These are phyloP conservation scores for Salvelinus sp. DNA, from an alignment of 2,113 vertebrate species.

Conservation along the genomic window DNA sequence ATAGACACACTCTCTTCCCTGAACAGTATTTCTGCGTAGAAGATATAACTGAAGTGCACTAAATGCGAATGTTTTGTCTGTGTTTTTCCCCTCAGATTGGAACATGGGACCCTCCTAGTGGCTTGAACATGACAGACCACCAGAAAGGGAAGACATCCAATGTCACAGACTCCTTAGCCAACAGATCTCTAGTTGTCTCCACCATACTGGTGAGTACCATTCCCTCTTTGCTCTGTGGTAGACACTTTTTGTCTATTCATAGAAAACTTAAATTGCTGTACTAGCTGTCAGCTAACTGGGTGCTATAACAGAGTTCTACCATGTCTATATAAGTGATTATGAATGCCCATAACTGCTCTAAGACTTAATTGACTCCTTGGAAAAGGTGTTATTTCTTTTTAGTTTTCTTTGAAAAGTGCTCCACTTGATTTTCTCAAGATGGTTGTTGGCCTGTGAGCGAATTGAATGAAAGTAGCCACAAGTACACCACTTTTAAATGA, in stretches of 20 bases:
- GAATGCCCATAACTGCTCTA: constrained; percentile 40
- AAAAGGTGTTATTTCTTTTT: constrained; percentile 53
- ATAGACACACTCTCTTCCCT: too few species aligned
- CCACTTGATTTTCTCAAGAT: too few species aligned
- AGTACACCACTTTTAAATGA: constrained; percentile 23
- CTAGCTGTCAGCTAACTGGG: too few species aligned
- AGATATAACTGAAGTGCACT: too few species aligned
- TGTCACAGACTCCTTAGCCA: constrained; percentile 93
- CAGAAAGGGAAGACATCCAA: constrained; percentile 93
- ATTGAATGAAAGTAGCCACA: constrained; percentile 13
- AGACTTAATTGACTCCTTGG: constrained; percentile 31
- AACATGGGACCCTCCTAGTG: constrained; percentile 93
- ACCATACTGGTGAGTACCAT: constrained; percentile 88
- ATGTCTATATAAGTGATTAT: constrained; percentile 38
- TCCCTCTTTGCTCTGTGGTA: too few species aligned
- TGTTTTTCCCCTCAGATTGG: constrained; percentile 80
- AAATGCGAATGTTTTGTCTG: too few species aligned
- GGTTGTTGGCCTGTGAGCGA: constrained; percentile 12
- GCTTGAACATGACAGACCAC: constrained; percentile 94
- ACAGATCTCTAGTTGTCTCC: constrained; percentile 92
- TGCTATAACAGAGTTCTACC: too few species aligned
- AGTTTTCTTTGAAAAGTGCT: constrained; percentile 18
- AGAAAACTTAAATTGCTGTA: too few species aligned
- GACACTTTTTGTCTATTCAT: too few species aligned
- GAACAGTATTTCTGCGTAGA: too few species aligned